Conservation (phyloP, 1,140 invertebrate genomes). For the Lordiphosa mommai region DNA sequence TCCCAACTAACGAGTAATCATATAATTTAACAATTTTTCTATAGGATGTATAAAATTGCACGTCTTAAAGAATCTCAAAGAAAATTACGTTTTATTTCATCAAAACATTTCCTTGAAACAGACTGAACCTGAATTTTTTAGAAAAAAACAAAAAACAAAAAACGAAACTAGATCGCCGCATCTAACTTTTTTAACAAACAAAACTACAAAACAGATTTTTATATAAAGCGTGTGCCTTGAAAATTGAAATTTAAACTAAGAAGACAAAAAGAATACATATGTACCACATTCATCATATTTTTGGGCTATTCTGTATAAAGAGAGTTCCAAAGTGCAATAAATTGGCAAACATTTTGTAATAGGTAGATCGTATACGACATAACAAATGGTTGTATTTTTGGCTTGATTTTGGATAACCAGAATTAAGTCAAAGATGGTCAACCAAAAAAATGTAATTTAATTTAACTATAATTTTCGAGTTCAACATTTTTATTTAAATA, state of each 20-base stretch:
- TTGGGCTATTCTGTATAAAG: slow-evolving; percentile 9
- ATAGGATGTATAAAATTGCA: slow-evolving; percentile 49
- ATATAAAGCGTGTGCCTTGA: slow-evolving; percentile 71
- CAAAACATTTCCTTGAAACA: slow-evolving; percentile 75
- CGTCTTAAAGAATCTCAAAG: slow-evolving; percentile 68
- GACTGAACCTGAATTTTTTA: slow-evolving; percentile 66
- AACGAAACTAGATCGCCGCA: slow-evolving; percentile 42
- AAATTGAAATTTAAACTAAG: slow-evolving; percentile 56
- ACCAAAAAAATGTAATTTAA: not conserved
- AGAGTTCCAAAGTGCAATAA: slow-evolving; percentile 36
- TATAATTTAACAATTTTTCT: slow-evolving; percentile 26
- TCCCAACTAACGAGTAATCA: slow-evolving; percentile 15
- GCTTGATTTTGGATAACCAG: not conserved
- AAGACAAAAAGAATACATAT: slow-evolving; percentile 39
- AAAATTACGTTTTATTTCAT: slow-evolving; percentile 62
- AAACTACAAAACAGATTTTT: slow-evolving; percentile 62
- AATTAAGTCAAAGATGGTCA: slow-evolving; percentile 8
- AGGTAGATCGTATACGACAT: slow-evolving; percentile 15
- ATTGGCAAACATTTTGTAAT: slow-evolving; percentile 29
- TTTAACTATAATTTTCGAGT: not conserved
- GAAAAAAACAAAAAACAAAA: slow-evolving; percentile 11
- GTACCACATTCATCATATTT: slow-evolving; percentile 14
- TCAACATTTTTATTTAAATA: not conserved
- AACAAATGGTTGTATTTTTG: not conserved
- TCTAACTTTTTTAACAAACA: slow-evolving; percentile 47